phyloP scores from a whole-genome alignment of 2,113 vertebrate species.

The Catharus minimus region DNA sequence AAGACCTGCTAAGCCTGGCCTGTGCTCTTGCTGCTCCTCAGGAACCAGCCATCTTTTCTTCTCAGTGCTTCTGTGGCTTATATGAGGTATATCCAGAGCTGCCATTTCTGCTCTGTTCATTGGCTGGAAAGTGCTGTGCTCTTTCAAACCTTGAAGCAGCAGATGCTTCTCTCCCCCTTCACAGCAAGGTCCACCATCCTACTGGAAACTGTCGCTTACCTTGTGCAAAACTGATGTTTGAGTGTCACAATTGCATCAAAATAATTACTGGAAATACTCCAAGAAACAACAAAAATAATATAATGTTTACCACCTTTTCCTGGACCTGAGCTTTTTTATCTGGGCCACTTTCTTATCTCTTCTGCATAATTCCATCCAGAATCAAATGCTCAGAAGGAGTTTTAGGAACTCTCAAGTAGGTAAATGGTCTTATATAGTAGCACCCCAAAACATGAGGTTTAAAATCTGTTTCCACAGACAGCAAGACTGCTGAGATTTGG shows the following conservation, averaged over 20 bases:
- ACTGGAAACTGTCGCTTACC: neutral
- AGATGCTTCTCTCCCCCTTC: neutral
- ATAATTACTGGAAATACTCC: neutral
- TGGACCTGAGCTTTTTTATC: neutral
- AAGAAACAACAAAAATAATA: neutral
- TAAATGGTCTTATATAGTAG: neutral
- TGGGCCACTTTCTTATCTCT: neutral
- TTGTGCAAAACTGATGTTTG: fast-evolving
- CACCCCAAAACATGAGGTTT: neutral
- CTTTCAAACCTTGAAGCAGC: neutral
- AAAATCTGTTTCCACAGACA: neutral
- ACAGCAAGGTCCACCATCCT: neutral
- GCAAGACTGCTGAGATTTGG: neutral
- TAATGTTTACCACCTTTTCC: neutral
- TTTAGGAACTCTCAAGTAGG: neutral
- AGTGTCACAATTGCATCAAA: neutral
- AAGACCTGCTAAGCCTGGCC: neutral
- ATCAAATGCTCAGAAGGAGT: neutral
- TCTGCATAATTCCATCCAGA: neutral
- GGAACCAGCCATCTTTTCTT: neutral
- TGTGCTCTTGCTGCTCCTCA: neutral
- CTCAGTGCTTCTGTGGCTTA: neutral
- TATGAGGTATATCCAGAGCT: neutral
- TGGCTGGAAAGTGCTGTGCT: neutral
- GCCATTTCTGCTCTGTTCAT: neutral